Evolutionary conservation across 2,113 vertebrate species (phyloP), one percentile per base, ranked within the genome.

Genomic region (Neotragus moschatus): DNA sequence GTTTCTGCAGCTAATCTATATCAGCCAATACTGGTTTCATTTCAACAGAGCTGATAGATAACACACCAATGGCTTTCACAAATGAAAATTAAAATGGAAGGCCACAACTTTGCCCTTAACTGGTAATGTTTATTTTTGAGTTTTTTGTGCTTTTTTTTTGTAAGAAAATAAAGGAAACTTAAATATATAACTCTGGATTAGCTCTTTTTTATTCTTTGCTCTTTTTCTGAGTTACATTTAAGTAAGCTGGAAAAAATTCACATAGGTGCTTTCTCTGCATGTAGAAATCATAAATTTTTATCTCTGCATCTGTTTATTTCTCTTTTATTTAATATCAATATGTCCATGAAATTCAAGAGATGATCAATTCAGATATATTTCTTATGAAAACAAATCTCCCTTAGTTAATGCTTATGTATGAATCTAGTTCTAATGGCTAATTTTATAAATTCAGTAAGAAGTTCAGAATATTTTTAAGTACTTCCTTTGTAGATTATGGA

Each of bases 1-100:
- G 51, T 84, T 96, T 49, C 49, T 93, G 16, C 79, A 91, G 70
- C 30, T 88, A 96, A 98, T 96, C 95, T 36, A 87, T 87, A 84
- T 58, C 79, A 94, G 73, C 14, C 87, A 93, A 88, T 88, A 91
- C 73, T 21, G 2, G 36, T 17, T 87, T 90, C 28, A 94, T 93
- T 94, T 89, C 30, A 36, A 96, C 77, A 81, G 11, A 87, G 13
- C 30, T 94, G 39, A 58, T 82, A 81, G 36, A 90, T 45, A 73
- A 7, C 53, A 81, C 14, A 94, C 7, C 6, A 47, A 53, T 36
- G 6, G 0, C 49, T 93, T 90, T 84, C 11, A 73, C 70, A 26
- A 77, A 36, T 49, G 77, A 49, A 56, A 88, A 63, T 26, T 95
- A 92, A 70, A 94, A 63, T 82, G 9, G 17, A 60, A 47, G 26